Evolutionary conservation across 1,140 invertebrate genomes (phyloP).

Genomic region (Lineus longissimus): DNA sequence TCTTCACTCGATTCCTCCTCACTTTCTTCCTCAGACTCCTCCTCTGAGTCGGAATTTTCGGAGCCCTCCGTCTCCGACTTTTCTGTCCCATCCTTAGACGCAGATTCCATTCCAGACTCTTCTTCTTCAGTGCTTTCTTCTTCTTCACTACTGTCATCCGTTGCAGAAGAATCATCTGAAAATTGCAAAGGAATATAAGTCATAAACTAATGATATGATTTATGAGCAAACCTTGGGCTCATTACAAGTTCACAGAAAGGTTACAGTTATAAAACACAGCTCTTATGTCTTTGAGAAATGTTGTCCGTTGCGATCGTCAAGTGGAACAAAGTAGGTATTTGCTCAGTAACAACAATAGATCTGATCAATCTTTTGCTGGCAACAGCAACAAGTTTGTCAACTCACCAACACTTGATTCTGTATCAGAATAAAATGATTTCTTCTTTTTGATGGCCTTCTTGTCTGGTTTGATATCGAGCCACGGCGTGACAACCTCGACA

Average conservation of each 20-base stretch:
- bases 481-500: slow-evolving; percentile 58
- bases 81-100: neutral
- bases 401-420: slow-evolving; percentile 42
- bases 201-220: slow-evolving; percentile 15
- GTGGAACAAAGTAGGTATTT: too few species aligned
- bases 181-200: neutral
- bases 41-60: neutral
- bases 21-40: slow-evolving; percentile 21
- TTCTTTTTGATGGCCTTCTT: slow-evolving; percentile 50
- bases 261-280: too few species aligned
- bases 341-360: too few species aligned
- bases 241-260: slow-evolving; percentile 1
- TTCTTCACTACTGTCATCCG: slow-evolving; percentile 27
- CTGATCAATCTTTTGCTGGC: too few species aligned
- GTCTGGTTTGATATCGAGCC: slow-evolving; percentile 22
- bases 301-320: too few species aligned
- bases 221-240: slow-evolving; percentile 10
- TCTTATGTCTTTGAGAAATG: too few species aligned
- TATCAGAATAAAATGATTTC: slow-evolving; percentile 59
- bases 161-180: slow-evolving; percentile 17
- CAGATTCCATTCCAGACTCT: slow-evolving; percentile 6
- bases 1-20: slow-evolving; percentile 45
- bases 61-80: neutral
- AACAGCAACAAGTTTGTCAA: too few species aligned
- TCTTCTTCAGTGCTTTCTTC: slow-evolving; percentile 18